Percentiles rank a stretch among this genome's conserved stretches.
These are phyloP conservation scores for Globia sparganii DNA, from an alignment of 2,888 invertebrate species.

Conservation along the genomic window DNA sequence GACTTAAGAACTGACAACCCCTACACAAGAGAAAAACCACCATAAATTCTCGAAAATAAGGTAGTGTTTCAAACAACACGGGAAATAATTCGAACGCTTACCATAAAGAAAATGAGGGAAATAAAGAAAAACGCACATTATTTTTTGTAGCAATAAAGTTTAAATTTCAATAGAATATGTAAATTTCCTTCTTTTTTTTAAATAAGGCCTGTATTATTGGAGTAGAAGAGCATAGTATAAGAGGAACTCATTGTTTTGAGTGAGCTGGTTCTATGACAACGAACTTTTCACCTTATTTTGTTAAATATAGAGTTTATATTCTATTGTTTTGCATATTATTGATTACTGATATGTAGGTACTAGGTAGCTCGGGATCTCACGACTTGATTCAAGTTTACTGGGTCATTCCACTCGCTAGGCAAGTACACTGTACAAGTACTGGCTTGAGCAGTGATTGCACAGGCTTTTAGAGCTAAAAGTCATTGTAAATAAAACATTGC, in stretches of 20 bases:
- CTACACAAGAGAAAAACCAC: constrained; percentile 25
- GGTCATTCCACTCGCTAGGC: constrained; percentile 69
- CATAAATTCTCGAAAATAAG: accelerated
- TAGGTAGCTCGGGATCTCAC: constrained; percentile 49
- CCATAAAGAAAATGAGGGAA: constrained; percentile 54
- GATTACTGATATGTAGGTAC: constrained; percentile 62
- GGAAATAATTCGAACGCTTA: constrained; percentile 26
- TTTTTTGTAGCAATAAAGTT: constrained; percentile 66
- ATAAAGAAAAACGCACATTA: constrained; percentile 66
- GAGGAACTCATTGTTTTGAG: constrained; percentile 63
- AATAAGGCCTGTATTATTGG: constrained; percentile 60
- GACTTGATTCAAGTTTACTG: constrained; percentile 71
- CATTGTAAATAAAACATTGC: constrained; percentile 17
- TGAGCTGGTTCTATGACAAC: neutral
- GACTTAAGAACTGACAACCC: constrained; percentile 54
- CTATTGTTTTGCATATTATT: constrained; percentile 42
- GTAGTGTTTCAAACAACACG: constrained; percentile 7
- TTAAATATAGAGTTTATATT: neutral
- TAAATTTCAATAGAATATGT: constrained; percentile 65
- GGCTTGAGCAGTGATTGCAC: constrained; percentile 33
- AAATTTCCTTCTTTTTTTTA: constrained; percentile 61
- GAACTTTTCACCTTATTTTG: constrained; percentile 3
- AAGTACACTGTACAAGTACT: constrained; percentile 47
- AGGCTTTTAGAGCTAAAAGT: constrained; percentile 23
- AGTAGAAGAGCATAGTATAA: constrained; percentile 53